phyloP scores from a whole-genome alignment of 2,113 vertebrate genomes.

The Agapornis roseicollis region DNA sequence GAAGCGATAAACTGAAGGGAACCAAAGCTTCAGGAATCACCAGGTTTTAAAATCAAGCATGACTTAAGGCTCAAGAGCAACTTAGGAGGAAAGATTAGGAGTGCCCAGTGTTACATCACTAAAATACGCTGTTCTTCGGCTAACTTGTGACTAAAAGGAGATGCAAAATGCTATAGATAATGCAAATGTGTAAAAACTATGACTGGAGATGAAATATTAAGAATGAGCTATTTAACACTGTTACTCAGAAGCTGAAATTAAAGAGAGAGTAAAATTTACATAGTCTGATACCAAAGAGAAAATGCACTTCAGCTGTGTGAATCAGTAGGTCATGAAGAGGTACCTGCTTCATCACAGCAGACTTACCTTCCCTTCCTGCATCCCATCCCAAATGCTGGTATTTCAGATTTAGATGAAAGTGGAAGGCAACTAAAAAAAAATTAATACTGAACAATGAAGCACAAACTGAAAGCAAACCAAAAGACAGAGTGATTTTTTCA shows the following conservation, averaged over 20 bases:
- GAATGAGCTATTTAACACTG: neutral
- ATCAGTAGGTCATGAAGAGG: neutral
- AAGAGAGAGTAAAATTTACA: neutral
- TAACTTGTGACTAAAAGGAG: neutral
- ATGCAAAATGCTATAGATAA: neutral
- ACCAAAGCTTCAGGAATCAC: neutral
- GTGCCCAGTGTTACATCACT: neutral
- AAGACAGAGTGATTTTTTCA: neutral
- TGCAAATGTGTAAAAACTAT: neutral
- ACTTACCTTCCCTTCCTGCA: neutral
- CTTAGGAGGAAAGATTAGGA: neutral
- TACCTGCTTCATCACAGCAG: neutral
- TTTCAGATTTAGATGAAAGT: neutral
- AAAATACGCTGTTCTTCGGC: neutral
- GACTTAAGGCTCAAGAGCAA: neutral
- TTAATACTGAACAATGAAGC: neutral
- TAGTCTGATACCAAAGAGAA: neutral
- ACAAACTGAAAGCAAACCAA: neutral
- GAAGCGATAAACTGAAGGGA: neutral
- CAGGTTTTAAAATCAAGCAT: neutral
- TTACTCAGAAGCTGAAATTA: neutral
- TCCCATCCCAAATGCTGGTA: neutral
- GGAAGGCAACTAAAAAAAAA: neutral
- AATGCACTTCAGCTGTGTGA: neutral
- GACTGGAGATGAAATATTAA: neutral